Evolutionary conservation across 2,888 invertebrate species (phyloP).

Genomic region (Apamea sordens): DNA sequence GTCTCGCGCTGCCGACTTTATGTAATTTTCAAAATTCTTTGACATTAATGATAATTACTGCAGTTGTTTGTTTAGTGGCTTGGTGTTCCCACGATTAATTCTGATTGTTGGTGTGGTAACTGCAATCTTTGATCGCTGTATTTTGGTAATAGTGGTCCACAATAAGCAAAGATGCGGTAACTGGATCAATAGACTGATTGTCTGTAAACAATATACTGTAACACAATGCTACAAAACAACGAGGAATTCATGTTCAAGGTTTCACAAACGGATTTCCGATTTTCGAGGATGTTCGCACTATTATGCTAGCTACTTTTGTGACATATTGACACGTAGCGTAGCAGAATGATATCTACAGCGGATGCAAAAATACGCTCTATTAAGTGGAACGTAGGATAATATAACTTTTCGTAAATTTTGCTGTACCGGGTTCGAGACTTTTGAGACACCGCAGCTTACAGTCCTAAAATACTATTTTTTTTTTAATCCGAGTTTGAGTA

Average conservation of each 20-base stretch:
- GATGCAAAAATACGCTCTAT: background rate
- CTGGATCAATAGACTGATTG: slow-evolving; percentile 2
- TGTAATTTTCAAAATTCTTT: slow-evolving; percentile 48
- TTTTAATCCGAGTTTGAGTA: background rate
- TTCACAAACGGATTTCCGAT: slow-evolving; percentile 25
- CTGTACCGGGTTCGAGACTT: background rate
- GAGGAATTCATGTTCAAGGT: slow-evolving; percentile 22
- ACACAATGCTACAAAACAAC: slow-evolving; percentile 30
- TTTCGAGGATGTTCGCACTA: background rate
- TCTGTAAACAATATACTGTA: background rate
- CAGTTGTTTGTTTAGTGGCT: slow-evolving; percentile 12
- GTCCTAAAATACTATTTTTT: background rate
- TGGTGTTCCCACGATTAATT: slow-evolving; percentile 53
- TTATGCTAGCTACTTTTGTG: background rate
- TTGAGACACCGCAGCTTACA: background rate
- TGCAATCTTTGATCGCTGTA: background rate
- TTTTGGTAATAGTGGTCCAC: slow-evolving; percentile 10
- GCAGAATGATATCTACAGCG: background rate
- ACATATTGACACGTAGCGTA: background rate
- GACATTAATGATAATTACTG: slow-evolving; percentile 43
- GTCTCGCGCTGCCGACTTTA: slow-evolving; percentile 32
- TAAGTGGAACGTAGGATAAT: background rate
- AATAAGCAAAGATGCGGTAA: slow-evolving; percentile 17
- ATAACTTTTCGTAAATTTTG: background rate
- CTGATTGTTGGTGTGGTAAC: slow-evolving; percentile 34